phyloP scores from a whole-genome alignment of 2,797 vertebrate species.

The Gallirallus australis region DNA sequence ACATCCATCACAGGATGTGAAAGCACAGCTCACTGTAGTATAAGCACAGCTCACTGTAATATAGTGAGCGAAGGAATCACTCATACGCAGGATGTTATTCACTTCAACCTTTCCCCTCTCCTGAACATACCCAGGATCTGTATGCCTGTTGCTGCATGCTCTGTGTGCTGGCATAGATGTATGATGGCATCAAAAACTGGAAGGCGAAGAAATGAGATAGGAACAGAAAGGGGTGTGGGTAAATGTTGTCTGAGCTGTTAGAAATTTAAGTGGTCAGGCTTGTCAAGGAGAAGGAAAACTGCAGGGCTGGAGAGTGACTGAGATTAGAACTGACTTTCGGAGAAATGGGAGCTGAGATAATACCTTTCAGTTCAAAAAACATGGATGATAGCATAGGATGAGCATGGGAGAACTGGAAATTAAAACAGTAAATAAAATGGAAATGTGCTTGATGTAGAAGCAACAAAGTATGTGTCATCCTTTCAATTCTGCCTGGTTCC shows the following conservation, averaged over 20 bases:
- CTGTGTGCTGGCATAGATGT: conserved; percentile 52
- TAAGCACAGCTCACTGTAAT: conserved; percentile 47
- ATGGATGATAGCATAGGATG: not conserved
- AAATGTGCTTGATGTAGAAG: not conserved
- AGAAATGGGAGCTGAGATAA: conserved; percentile 27
- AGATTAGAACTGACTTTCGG: conserved; percentile 42
- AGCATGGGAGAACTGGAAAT: conserved; percentile 16
- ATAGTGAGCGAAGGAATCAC: conserved; percentile 47
- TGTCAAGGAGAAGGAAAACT: conserved; percentile 60
- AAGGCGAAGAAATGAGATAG: conserved; percentile 61
- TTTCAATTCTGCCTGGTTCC: conserved; percentile 19
- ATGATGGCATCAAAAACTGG: conserved; percentile 53
- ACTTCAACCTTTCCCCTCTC: conserved; percentile 65
- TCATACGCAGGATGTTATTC: conserved; percentile 57
- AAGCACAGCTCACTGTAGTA: conserved; percentile 55
- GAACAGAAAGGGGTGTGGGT: conserved; percentile 24
- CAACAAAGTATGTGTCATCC: not conserved
- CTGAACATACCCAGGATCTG: conserved; percentile 25
- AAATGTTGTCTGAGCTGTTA: conserved; percentile 44
- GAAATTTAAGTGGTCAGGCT: conserved; percentile 61
- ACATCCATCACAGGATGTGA: conserved; percentile 62
- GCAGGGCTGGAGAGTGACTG: conserved; percentile 9
- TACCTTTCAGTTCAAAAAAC: not conserved
- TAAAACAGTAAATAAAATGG: conserved; percentile 41
- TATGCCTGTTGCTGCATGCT: conserved; percentile 43